Percentiles rank a stretch among this genome's conserved stretches.
phyloP scores from a whole-genome alignment of 2,888 invertebrate genomes.

The Coronaproctus castanopsis region DNA sequence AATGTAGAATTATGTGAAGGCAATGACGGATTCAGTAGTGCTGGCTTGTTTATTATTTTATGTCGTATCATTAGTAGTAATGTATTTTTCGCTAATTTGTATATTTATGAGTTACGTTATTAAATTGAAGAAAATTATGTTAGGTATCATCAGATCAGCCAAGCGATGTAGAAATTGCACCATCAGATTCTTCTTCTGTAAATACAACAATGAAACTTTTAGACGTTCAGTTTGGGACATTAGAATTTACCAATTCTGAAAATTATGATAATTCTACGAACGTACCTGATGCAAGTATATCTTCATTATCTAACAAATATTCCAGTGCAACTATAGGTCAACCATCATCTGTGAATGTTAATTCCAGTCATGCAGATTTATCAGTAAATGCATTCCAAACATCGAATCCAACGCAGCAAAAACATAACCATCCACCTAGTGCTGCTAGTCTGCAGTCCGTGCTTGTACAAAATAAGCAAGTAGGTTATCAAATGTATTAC shows the following conservation, averaged over 20 bases:
- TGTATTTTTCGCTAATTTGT: no score
- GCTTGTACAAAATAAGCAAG: slow-evolving; percentile 9
- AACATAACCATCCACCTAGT: slow-evolving; percentile 6
- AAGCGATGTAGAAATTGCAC: slow-evolving; percentile 6
- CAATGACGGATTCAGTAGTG: no score
- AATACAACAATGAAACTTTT: slow-evolving; percentile 9
- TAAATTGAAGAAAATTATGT: no score
- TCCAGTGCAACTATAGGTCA: not conserved
- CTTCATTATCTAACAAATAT: slow-evolving; percentile 9
- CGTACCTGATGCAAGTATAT: not conserved
- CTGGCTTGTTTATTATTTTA: no score
- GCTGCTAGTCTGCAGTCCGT: slow-evolving; percentile 5
- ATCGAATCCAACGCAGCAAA: slow-evolving; percentile 1
- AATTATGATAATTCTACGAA: slow-evolving; percentile 3
- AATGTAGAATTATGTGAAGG: no score
- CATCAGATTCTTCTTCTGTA: slow-evolving; percentile 5
- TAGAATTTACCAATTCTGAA: slow-evolving; percentile 2
- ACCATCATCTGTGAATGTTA: not conserved
- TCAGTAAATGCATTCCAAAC: slow-evolving; percentile 10
- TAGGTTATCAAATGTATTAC: no score
- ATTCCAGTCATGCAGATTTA: slow-evolving; percentile 5
- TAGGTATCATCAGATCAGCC: slow-evolving; percentile 2
- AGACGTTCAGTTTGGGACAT: slow-evolving; percentile 6
- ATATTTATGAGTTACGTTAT: no score
- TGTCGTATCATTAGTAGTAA: no score